phyloP scores from a whole-genome alignment of 2,797 vertebrate genomes.

The Poecilia wingei region DNA sequence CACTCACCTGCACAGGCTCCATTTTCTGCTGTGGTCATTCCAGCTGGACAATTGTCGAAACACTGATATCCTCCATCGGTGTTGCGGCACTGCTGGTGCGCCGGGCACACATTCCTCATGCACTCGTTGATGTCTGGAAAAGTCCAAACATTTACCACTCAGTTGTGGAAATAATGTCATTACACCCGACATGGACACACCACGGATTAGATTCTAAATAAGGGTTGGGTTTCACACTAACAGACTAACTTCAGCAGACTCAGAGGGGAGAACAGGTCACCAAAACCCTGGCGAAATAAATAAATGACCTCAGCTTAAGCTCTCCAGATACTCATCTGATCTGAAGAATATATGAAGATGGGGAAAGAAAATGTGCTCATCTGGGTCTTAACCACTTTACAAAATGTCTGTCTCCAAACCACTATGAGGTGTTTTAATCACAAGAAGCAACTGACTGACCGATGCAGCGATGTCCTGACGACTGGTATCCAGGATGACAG shows the following conservation, averaged over 20 bases:
- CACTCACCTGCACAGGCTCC: conserved; percentile 82
- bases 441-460: conserved; percentile 70
- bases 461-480: conserved; percentile 80
- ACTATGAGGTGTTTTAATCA: not conserved
- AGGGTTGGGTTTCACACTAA: not conserved
- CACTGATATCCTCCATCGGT: conserved; percentile 86
- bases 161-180: conserved; percentile 2
- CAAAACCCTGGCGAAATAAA: not conserved
- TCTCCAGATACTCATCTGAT: not conserved
- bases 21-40: conserved; percentile 79
- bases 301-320: not conserved
- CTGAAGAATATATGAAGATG: not conserved
- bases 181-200: not conserved
- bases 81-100: conserved; percentile 84
- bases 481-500: conserved; percentile 85
- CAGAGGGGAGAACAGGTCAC: not conserved
- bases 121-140: conserved; percentile 86
- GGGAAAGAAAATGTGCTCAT: not conserved
- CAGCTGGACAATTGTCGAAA: conserved; percentile 82
- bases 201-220: not conserved
- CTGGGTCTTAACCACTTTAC: not conserved
- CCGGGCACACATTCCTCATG: conserved; percentile 79
- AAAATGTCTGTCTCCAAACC: not conserved
- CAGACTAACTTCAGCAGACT: not conserved
- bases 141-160: not conserved